Base-by-base conservation (phyloP, 1,140 invertebrate species). In the Notospermus geniculatus region DNA sequence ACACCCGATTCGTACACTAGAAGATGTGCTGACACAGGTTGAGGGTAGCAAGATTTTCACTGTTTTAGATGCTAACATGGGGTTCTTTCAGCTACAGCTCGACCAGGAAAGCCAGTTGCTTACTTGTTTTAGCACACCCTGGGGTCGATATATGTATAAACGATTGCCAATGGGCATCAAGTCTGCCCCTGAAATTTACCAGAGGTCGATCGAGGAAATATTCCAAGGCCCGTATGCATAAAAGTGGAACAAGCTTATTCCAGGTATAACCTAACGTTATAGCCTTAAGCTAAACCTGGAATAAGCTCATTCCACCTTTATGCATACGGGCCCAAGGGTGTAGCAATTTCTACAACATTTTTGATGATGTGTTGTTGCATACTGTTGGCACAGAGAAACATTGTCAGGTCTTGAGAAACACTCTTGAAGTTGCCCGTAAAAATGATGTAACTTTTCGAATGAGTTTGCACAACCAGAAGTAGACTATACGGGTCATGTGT, bases 401-500 rank as follows among this genome's bases (percentile, higher is more conserved):
- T 43, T 43, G 19, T 19, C 39, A 19, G 11, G 39, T 43, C 11
- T 43, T 43, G 19, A 43, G 19, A 43, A 43, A 19, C 19, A 19
- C 19, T 43, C 39, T 43, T 43, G 11, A 43, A 19, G 19, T 11
- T 13, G 39, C 39, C 11, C 11, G 39, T 13, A 19, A 43, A 43
- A 43, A 43, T 11, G 19, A 43, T 43, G 39, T 43, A 13, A 43
- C 11, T 13, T 43, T 43, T 19, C 19, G 11, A 43, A 13, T 43
- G 19, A 11, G 39, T 11, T 19, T 43, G 11, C 11, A 13, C 11
- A 11, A 19, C 11, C 11, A 11, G 11, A 11, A 43, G 39, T 43
- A 13, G 19, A 43, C 11, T 43, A 43, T 43, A 13, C 39, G 19
- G 82, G 81, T 11, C 72, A 81, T 58, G 57, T 73, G 9, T 65